Evolutionary conservation across 2,888 invertebrate species (phyloP).

Genomic region (Andrena hattorfiana): DNA sequence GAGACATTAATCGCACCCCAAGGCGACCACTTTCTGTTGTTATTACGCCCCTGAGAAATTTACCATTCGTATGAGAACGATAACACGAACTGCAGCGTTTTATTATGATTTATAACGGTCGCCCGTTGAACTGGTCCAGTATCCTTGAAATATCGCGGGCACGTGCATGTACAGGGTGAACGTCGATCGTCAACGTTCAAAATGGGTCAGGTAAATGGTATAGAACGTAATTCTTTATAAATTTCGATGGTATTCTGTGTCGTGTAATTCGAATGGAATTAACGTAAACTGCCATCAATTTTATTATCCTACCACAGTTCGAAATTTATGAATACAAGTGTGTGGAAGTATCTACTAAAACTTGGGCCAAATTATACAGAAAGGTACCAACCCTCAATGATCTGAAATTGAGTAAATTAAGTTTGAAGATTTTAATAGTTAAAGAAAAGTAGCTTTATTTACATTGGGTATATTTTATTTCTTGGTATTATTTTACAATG

Average conservation of each 20-base stretch:
- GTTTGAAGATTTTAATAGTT: too few species aligned
- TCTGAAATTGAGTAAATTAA: too few species aligned
- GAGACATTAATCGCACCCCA: constrained; percentile 57
- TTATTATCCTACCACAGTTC: too few species aligned
- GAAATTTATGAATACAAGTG: too few species aligned
- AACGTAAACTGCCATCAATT: too few species aligned
- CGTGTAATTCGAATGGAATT: too few species aligned
- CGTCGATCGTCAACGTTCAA: not conserved
- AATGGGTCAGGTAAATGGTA: not conserved
- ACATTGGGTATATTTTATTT: too few species aligned
- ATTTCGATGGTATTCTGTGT: not conserved
- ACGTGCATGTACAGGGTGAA: not conserved
- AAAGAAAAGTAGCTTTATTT: too few species aligned
- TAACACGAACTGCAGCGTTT: constrained; percentile 59
- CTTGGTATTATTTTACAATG: too few species aligned
- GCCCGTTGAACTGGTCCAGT: constrained; percentile 49
- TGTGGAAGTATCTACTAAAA: too few species aligned
- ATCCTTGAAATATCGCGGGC: constrained; percentile 51
- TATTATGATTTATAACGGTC: constrained; percentile 57
- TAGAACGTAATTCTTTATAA: not conserved
- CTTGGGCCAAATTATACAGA: too few species aligned
- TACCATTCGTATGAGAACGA: constrained; percentile 62
- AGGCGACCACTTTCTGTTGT: constrained; percentile 59
- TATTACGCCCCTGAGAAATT: constrained; percentile 70
- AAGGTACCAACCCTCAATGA: too few species aligned